phyloP scores from a whole-genome alignment of 2,797 vertebrate species.

The Cuniculus paca region DNA sequence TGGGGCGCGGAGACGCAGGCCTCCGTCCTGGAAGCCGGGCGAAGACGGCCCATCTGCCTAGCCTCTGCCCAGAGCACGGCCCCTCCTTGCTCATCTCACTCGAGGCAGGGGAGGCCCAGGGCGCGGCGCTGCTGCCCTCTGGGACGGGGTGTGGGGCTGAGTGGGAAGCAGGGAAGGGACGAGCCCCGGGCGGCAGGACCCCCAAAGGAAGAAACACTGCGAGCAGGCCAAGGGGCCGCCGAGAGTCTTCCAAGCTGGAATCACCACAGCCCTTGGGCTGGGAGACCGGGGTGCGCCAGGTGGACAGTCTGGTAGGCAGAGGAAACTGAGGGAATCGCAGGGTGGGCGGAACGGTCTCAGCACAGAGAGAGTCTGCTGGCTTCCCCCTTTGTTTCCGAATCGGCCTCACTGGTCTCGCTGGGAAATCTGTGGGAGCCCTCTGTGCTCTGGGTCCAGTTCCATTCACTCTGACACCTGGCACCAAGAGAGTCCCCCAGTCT shows the following conservation, averaged over 20 bases:
- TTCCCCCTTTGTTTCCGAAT: not conserved
- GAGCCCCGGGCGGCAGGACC: too few relatives aligned
- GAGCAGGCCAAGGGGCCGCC: rapidly evolving
- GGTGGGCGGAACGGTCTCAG: not conserved
- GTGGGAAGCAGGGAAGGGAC: not conserved
- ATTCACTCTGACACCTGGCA: not conserved
- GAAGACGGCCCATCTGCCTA: too few relatives aligned
- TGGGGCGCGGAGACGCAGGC: too few relatives aligned
- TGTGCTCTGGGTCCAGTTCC: not conserved
- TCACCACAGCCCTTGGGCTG: not conserved
- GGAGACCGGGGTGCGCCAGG: rapidly evolving
- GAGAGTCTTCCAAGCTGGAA: not conserved
- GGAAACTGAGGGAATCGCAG: not conserved
- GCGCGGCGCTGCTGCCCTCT: too few relatives aligned
- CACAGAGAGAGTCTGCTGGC: not conserved
- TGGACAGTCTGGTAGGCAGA: not conserved
- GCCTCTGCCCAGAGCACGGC: too few relatives aligned
- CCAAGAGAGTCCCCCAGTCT: not conserved
- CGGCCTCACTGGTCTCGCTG: rapidly evolving
- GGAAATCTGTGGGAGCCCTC: too few relatives aligned
- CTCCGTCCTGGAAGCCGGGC: too few relatives aligned
- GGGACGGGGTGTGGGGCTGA: too few relatives aligned
- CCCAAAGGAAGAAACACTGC: too few relatives aligned
- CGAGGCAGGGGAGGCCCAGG: too few relatives aligned
- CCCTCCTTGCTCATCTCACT: too few relatives aligned